Evolutionary conservation across 2,113 vertebrate species (phyloP).

Genomic region (Collichthys lucidus): DNA sequence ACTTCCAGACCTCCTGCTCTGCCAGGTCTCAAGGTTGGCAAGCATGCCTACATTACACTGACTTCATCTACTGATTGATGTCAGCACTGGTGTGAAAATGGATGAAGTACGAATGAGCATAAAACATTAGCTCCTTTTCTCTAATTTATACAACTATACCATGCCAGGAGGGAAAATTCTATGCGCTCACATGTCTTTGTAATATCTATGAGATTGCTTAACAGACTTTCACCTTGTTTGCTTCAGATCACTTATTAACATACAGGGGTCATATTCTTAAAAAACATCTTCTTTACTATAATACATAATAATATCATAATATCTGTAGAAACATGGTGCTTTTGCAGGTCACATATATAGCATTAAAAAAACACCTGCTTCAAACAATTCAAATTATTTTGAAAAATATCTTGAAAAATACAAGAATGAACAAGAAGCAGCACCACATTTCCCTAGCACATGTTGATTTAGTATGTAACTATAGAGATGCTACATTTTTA

Average conservation of each 20-base stretch:
- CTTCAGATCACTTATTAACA: not conserved
- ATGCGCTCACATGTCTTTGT: not conserved
- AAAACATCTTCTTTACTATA: not conserved
- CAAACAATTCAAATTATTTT: not conserved
- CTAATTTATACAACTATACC: not conserved
- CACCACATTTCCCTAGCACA: not conserved
- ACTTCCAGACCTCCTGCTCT: too few relatives aligned
- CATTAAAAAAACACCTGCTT: not conserved
- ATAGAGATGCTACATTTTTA: not conserved
- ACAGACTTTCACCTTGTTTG: not conserved
- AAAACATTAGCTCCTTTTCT: not conserved
- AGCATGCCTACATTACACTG: not conserved
- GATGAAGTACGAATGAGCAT: conserved; percentile 29
- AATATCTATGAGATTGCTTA: not conserved
- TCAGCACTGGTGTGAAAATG: conserved; percentile 45
- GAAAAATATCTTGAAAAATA: not conserved
- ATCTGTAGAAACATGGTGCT: not conserved
- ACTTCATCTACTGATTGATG: conserved; percentile 6
- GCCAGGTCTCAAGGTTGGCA: too few relatives aligned
- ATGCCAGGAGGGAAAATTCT: conserved; percentile 66
- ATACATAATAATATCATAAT: not conserved
- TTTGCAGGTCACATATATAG: not conserved
- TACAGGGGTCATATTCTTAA: not conserved
- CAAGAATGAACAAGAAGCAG: not conserved
- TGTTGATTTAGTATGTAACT: not conserved